phyloP scores from a whole-genome alignment of 2,888 invertebrate genomes.

The Aquatica leii region DNA sequence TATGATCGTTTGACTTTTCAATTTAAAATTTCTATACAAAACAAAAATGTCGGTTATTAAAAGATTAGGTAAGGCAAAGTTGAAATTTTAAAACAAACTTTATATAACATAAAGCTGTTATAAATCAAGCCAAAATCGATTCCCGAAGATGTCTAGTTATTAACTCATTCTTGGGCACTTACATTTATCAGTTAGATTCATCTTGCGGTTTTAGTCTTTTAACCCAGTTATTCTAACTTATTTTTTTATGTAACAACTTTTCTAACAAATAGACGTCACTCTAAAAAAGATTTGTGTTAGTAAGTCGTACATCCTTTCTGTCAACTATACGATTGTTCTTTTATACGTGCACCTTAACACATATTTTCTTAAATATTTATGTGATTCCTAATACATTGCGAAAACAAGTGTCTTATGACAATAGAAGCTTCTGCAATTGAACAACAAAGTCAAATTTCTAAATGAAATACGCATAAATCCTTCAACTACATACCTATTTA shows the following conservation, averaged over 20 bases:
- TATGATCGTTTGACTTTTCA: no score
- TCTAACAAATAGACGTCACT: no score
- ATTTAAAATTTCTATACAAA: no score
- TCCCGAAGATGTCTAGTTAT: neutral
- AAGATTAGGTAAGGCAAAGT: no score
- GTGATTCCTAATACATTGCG: neutral
- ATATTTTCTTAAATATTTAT: neutral
- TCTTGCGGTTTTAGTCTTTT: neutral
- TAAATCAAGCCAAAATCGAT: conserved; percentile 8
- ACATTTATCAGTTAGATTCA: neutral
- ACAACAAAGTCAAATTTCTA: conserved; percentile 12
- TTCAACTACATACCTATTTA: conserved; percentile 23
- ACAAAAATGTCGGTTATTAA: no score
- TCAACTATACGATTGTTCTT: neutral
- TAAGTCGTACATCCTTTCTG: neutral
- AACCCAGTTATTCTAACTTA: neutral
- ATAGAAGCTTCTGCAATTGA: conserved; percentile 6
- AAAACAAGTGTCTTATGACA: conserved; percentile 6
- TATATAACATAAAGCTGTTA: neutral
- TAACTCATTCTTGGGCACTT: conserved; percentile 1
- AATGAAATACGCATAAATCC: conserved; percentile 23
- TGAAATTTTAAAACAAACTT: conserved; percentile 1
- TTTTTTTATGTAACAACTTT: neutral
- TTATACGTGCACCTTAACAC: neutral
- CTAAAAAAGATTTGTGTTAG: no score